phyloP scores from a whole-genome alignment of 1,140 invertebrate species.

The Nylanderia fulva region DNA sequence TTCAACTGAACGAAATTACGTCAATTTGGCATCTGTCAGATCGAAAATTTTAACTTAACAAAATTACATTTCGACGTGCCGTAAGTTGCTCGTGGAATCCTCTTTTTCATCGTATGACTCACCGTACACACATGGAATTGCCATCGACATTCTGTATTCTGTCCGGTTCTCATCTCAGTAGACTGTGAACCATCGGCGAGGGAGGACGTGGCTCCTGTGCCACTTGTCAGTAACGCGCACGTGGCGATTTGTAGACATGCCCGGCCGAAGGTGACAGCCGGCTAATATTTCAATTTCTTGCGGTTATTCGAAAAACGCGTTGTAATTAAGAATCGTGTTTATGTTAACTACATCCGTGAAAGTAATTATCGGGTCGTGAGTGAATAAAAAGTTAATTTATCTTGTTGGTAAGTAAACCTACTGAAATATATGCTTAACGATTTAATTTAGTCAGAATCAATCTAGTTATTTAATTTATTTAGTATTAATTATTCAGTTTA shows the following conservation, averaged over 20 bases:
- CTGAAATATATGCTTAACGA: not conserved
- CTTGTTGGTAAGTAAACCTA: not conserved
- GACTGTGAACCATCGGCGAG: slow-evolving; percentile 49
- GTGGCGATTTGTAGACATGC: slow-evolving; percentile 31
- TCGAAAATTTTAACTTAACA: not conserved
- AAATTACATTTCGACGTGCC: slow-evolving; percentile 2
- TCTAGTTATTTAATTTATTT: not conserved
- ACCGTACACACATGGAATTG: slow-evolving; percentile 64
- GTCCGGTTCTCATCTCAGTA: slow-evolving; percentile 66
- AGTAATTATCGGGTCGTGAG: not conserved
- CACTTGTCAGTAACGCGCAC: slow-evolving; percentile 21
- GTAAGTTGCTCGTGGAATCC: not conserved
- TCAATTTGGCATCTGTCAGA: no score
- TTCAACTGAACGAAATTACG: slow-evolving; percentile 12
- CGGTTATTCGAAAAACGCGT: not conserved
- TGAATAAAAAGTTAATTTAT: slow-evolving; percentile 10
- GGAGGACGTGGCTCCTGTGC: slow-evolving; percentile 54
- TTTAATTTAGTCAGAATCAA: not conserved
- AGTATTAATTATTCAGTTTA: not conserved
- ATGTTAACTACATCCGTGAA: not conserved
- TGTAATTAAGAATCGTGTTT: not conserved
- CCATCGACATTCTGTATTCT: slow-evolving; percentile 61
- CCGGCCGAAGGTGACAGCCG: not conserved
- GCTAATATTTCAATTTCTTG: slow-evolving; percentile 25
- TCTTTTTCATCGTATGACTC: slow-evolving; percentile 59